These are phyloP conservation scores for Elephas maximus DNA, from an alignment of 2,113 vertebrate genomes.

Conservation along the genomic window DNA sequence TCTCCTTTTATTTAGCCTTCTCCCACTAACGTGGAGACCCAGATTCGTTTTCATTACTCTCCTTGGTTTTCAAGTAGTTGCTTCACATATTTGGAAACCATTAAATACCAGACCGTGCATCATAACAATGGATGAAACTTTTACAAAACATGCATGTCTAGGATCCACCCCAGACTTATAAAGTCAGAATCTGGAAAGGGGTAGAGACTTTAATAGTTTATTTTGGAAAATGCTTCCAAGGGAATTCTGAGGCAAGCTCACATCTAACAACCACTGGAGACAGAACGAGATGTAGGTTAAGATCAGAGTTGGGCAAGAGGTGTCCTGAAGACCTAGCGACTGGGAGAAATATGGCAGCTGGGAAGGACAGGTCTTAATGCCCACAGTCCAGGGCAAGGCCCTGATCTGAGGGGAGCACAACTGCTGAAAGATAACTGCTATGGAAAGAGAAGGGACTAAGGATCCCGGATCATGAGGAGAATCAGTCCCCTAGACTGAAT, in stretches of 20 bases:
- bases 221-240: neutral
- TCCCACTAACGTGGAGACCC: neutral
- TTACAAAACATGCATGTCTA: neutral
- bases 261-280: neutral
- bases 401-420: neutral
- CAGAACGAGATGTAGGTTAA: neutral
- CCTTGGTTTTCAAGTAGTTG: conserved; percentile 32
- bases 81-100: neutral
- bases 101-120: neutral
- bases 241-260: neutral
- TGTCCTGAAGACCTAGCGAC: neutral
- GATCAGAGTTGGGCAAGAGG: neutral
- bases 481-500: neutral
- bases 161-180: neutral
- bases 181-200: conserved; percentile 24
- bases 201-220: neutral
- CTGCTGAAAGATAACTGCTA: neutral
- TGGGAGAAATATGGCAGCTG: neutral
- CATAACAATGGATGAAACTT: neutral
- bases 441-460: conserved; percentile 7
- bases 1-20: neutral
- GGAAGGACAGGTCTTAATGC: neutral
- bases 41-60: neutral
- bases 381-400: neutral
- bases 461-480: neutral